Base-by-base conservation (phyloP, 1,140 invertebrate genomes). In the Stegodyphus dumicola region DNA sequence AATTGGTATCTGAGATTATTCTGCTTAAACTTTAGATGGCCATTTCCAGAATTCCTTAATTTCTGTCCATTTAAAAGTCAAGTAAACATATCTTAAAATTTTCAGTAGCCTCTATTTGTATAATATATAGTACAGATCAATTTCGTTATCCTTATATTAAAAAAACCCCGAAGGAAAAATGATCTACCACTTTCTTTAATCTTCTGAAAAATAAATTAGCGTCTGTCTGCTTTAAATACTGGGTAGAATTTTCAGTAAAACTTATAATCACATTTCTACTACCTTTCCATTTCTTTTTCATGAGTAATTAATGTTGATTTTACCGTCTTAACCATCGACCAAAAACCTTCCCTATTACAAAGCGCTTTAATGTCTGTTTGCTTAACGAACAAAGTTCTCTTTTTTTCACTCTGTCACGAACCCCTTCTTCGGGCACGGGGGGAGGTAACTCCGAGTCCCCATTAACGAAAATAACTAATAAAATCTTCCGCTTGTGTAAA, bases 401-500 rank as follows among this genome's bases (percentile, higher is more conserved):
- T 7, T 71, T 81, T 79, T 69, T 75, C 33, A 33, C 66, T 17
- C 9, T 18, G 5, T n/a, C 33, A 33, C 33, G 33, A 33, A 33
- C 33, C 33, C 33, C 33, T 33, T 33, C 33, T 33, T 33, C 33
- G 33, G 33, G 33, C 1, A n/a, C n/a, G n/a, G n/a, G 54, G 7
- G 13, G 13, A 56, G 5, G 9, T 15, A 60, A 60, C 56, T 60
- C 56, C 56, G 56, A 60, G 9, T 49, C 60, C 71, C 70, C 64
- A 83, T 83, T 83, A 83, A 73, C 60, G 70, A 83, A 81, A 83
- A 83, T 83, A 83, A 83, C 80, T 83, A 83, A 83, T 83, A 83
- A 83, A 83, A 66, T 75, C 71, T 56, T 15, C n/a, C 70, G 18
- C 80, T 83, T 83, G 60, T 83, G 80, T 69, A 83, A 83, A 83